Base-by-base conservation (phyloP, 92 coral and sea anemone species). In the Bergia sp. region DNA sequence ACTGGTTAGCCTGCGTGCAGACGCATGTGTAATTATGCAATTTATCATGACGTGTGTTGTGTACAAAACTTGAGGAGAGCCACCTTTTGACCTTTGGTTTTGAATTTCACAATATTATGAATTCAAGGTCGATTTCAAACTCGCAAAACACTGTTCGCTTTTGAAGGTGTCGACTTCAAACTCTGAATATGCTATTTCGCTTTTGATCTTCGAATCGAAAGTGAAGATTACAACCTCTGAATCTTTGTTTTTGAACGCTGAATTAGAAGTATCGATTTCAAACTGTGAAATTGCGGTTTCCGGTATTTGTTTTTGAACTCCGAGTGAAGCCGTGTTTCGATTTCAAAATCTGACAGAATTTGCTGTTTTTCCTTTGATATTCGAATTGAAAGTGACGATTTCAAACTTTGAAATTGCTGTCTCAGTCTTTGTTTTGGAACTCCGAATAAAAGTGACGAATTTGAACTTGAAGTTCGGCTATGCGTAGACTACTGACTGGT, bases 1-100 rank as follows among this genome's bases (percentile, higher is more conserved):
- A 78, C 82, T 78, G 82, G 82, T 78, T 81, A 81, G 86, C 86
- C 86, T 81, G 86, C 85, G 49, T 77, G 82, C 55, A 36, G 58
- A 76, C 81, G 82, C 40, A 39, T 47, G 82, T 77, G 49, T 44
- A 44, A 44, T 44, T 44, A 44, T 44, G 49, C 49, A 44, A 44
- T 44, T 44, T 44, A 44, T 44, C 49, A 44, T 44, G 64, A 77
- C 65, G 65, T 77, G 82, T 77, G 82, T 77, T 77, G 82, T 77
- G 82, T 77, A 77, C 82, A 77, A 77, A 77, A 77, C 82, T 65
- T 39, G 82, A 77, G 82, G 82, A 77, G 82, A 76, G 81, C 81
- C 81, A 76, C 57, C 80, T 76, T 41, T 73, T 73, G 78, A 73
- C 78, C 78, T 73, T 73, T 73, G 78, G 78, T 73, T 73, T 76